Base-by-base conservation (phyloP, 2,888 invertebrate species). In the Tinea trinotella region DNA sequence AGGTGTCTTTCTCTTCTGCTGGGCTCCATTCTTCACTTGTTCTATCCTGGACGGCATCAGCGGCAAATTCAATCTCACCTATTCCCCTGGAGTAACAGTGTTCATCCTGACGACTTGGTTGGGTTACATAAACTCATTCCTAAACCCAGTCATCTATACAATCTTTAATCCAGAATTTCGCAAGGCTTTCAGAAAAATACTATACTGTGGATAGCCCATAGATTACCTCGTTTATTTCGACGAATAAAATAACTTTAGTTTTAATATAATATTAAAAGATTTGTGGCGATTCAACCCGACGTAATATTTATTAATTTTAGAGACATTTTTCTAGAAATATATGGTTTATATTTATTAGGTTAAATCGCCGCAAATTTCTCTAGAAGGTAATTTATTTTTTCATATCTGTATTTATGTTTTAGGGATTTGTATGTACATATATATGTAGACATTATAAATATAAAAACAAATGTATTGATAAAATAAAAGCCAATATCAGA, bases 21-120 rank as follows among this genome's bases (percentile, higher is more conserved):
- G 99, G 99, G 94, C 98, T 58, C 99, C 99, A 50, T 99, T 99
- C 89, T 99, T 99, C 90, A 96, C 97, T 5, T 97, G 98, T 86
- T 98, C 98, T 79, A 96, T 98, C 58, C 90, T 98, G 88, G 98
- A 97, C 76, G 99, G 98, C 1, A 91, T 99, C 76, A 98, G 98
- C 88, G 92, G 93, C 64, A 96, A 97, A 78, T 87, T 95, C 63
- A 90, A 89, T 36, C 88, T 90, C 60, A 88, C 91, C 59, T 95
- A 94, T 76, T 91, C 92, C 57, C 95, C 96, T 0, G 93, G 96
- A 24, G 90, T 97, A 60, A 92, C 94, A 3, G 93, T 92, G 54
- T 99, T 99, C 83, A 93, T 97, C 68, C 88, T 97, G 60, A 96
- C 97, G 62, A 97, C 97, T 24, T 99, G 99, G 99, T 89, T 98